Percentiles rank a stretch among this genome's conserved stretches.
Conservation (phyloP, 2,888 invertebrate genomes). For the Hydriomena furcata region DNA sequence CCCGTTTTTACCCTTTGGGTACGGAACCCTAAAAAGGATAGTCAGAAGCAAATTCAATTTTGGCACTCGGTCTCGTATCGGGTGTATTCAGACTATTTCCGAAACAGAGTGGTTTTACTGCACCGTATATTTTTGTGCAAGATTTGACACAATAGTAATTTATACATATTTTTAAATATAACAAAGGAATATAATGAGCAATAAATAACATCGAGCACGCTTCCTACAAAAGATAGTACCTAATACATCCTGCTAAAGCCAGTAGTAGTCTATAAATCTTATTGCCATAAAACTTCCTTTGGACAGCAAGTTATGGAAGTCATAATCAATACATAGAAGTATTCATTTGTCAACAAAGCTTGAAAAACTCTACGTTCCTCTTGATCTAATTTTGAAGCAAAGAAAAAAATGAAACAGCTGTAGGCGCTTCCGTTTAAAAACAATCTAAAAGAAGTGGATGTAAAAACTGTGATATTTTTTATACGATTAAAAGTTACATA, state of each 20-base stretch:
- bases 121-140: no score
- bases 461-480: constrained; percentile 46
- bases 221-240: constrained; percentile 35
- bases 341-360: constrained; percentile 56
- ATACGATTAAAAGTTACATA: constrained; percentile 39
- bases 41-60: no score
- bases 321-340: constrained; percentile 49
- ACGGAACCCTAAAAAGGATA: no score
- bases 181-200: constrained; percentile 13
- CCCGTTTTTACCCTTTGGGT: no score
- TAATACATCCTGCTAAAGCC: constrained; percentile 51
- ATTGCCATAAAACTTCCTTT: constrained; percentile 59
- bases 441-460: constrained; percentile 50
- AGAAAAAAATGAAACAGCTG: constrained; percentile 51
- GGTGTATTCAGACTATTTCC: no score
- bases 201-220: constrained; percentile 25
- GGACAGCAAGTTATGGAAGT: constrained; percentile 41
- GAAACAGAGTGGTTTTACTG: no score
- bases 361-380: constrained; percentile 44
- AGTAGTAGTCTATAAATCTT: constrained; percentile 50
- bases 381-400: constrained; percentile 52
- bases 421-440: constrained; percentile 58
- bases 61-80: no score
- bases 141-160: no score
- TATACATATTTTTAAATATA: no score